These are phyloP conservation scores for Acipenser oxyrinchus DNA, from an alignment of 2,797 vertebrate genomes.

Conservation along the genomic window DNA sequence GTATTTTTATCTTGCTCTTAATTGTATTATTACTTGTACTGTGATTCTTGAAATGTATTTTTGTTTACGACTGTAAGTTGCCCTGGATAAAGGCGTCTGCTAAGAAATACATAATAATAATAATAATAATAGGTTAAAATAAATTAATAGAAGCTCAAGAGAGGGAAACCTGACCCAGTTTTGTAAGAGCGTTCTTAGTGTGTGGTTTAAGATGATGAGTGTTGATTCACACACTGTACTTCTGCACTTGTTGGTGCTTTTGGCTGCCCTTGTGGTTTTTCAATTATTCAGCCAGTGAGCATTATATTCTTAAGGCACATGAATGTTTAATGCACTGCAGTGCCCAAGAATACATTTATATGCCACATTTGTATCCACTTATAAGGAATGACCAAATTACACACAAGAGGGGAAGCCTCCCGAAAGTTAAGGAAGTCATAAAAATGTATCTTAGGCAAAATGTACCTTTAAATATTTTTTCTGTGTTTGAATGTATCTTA, in stretches of 20 bases:
- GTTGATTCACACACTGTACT: conserved; percentile 13
- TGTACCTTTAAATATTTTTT: no score
- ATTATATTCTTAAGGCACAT: conserved; percentile 54
- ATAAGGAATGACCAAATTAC: background rate
- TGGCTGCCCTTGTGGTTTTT: conserved; percentile 38
- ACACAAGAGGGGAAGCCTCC: background rate
- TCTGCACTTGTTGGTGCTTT: conserved; percentile 26
- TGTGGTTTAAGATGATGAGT: conserved; percentile 20
- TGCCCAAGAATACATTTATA: conserved; percentile 28
- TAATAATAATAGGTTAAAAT: no score
- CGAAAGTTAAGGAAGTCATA: background rate
- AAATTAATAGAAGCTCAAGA: no score
- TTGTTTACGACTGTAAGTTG: no score
- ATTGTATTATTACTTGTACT: no score
- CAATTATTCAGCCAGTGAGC: conserved; percentile 46
- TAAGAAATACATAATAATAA: no score
- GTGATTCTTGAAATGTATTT: no score
- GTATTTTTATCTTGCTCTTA: no score
- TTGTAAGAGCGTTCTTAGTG: conserved; percentile 18
- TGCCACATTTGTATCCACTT: conserved; percentile 12
- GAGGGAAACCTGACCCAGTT: conserved; percentile 23
- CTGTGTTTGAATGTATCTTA: no score
- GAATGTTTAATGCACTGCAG: conserved; percentile 58
- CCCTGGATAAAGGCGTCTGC: no score
- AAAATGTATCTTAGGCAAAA: no score